phyloP scores from a whole-genome alignment of 2,113 vertebrate species.

The Rostratula benghalensis region DNA sequence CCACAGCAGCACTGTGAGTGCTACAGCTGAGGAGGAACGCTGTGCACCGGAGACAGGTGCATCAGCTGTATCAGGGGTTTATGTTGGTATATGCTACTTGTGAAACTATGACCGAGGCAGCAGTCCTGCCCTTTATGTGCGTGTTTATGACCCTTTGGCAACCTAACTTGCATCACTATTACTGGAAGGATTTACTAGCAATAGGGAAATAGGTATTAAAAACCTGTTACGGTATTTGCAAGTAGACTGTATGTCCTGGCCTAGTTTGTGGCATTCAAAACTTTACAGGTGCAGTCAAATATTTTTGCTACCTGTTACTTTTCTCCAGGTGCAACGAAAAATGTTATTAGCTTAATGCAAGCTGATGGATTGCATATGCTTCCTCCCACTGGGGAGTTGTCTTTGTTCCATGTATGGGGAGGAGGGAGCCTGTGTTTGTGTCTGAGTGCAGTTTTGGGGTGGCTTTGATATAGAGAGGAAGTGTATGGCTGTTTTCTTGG shows the following conservation, averaged over 20 bases:
- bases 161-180: accelerated
- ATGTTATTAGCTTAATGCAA: neutral
- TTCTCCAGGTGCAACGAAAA: neutral
- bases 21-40: neutral
- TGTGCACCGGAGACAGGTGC: neutral
- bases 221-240: neutral
- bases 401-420: accelerated
- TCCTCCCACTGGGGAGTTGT: neutral
- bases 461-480: neutral
- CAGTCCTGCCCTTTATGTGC: neutral
- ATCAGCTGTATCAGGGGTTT: neutral
- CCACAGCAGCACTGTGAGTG: neutral
- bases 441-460: neutral
- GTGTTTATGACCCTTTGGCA: neutral
- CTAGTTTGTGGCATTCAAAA: neutral
- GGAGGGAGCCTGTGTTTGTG: neutral
- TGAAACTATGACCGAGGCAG: neutral
- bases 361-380: neutral
- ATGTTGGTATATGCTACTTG: accelerated
- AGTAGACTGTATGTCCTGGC: neutral
- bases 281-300: neutral
- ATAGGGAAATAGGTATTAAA: neutral
- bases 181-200: neutral
- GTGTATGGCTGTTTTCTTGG: neutral
- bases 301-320: neutral